Evolutionary conservation across 1,140 invertebrate species (phyloP), one percentile per base, ranked within the genome.

Genomic region (Gryllus bimaculatus): DNA sequence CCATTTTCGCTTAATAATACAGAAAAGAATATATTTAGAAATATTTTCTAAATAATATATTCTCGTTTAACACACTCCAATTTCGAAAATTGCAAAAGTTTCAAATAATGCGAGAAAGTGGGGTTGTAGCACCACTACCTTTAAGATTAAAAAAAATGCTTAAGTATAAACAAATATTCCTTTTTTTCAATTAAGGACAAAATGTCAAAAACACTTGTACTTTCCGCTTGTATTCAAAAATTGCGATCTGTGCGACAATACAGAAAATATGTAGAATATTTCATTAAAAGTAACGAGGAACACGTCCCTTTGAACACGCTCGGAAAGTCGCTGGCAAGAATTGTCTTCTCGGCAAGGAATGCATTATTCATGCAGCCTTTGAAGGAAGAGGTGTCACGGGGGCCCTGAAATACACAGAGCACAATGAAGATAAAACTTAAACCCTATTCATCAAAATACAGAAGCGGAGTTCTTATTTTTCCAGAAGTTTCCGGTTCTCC

Each of bases 401-500:
- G 54, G 54, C 54, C 8, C 10, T 18, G 54, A 66, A 66, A 18
- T 66, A 66, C 54, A 66, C 26, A 66, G 54, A 66, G 10, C 18
- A 66, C 54, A 66, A 66, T 66, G 54, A 66, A 66, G 54, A 66
- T 66, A 66, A 66, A 66, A 66, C 54, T 66, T 66, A 66, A 66
- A 66, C 54, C 54, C 54, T 66, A 66, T 66, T 66, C 54, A 66
- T 66, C 54, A 66, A 66, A 66, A 66, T 66, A 66, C 54, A 18
- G 54, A 66, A 66, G 26, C 54, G 10, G 54, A 66, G 54, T 66
- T 66, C 5, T 66, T 18, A 66, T 66, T 66, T 66, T 66, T 66
- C 10, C 54, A 18, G 18, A 66, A 66, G 54, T 66, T 66, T 66
- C 54, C 54, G 18, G 10, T 18, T 18, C 54, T 66, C 7, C 18